These are phyloP conservation scores for Andinoacara biseriatus DNA, from an alignment of 2,113 vertebrate genomes.

Conservation along the genomic window DNA sequence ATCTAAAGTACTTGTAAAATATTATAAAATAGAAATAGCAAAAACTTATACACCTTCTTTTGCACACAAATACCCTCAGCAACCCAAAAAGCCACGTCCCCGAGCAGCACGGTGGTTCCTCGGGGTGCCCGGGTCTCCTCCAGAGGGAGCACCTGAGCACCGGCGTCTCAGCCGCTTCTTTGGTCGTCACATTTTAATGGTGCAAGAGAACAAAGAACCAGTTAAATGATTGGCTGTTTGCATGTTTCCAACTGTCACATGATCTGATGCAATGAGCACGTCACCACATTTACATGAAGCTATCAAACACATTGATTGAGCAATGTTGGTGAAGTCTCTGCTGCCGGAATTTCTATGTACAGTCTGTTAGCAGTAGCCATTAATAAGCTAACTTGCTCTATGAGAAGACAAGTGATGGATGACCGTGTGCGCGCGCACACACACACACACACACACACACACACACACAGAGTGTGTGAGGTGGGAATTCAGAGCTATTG, in stretches of 20 bases:
- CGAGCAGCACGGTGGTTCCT: neutral
- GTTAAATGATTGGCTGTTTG: neutral
- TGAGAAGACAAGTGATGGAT: neutral
- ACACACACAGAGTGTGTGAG: neutral
- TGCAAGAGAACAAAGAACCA: neutral
- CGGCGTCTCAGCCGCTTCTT: neutral
- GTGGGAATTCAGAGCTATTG: conserved; percentile 16
- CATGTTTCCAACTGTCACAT: neutral
- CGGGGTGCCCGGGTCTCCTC: too few relatives aligned
- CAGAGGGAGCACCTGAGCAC: neutral
- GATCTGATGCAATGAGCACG: neutral
- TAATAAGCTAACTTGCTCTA: neutral
- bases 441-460: neutral
- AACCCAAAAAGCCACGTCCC: neutral
- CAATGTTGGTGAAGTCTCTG: too few relatives aligned
- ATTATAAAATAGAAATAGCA: neutral
- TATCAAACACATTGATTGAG: too few relatives aligned
- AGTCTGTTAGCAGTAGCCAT: neutral
- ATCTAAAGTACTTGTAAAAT: neutral
- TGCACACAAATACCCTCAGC: neutral
- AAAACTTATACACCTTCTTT: neutral
- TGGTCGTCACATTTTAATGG: neutral
- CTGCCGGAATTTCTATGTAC: neutral
- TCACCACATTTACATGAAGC: neutral
- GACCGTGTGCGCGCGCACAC: neutral